These are phyloP conservation scores for Trididemnum clinides DNA, from an alignment of 23 tunicate genomes.

Conservation along the genomic window DNA sequence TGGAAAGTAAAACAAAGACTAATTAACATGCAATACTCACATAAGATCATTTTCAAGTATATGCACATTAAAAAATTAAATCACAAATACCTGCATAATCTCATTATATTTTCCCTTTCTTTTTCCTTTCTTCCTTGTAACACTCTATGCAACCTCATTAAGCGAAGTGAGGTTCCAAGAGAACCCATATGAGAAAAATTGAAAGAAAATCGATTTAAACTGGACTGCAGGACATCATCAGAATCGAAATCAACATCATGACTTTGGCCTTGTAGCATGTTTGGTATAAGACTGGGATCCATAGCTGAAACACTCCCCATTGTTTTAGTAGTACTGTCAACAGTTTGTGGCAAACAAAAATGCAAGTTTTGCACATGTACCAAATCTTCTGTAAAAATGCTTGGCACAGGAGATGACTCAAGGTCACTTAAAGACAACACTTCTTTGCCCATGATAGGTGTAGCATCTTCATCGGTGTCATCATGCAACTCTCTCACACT, in stretches of 20 bases:
- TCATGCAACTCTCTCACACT: neutral
- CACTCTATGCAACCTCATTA: neutral
- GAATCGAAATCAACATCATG: neutral
- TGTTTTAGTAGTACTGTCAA: neutral
- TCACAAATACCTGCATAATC: neutral
- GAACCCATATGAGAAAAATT: neutral
- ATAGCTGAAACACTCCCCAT: neutral
- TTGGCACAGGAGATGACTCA: neutral
- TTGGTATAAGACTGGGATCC: neutral
- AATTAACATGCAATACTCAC: neutral
- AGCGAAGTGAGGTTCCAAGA: neutral
- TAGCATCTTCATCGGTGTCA: neutral
- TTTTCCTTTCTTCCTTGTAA: neutral
- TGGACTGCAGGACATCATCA: neutral
- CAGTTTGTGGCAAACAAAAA: too few relatives aligned
- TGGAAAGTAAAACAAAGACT: neutral
- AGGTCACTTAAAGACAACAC: neutral
- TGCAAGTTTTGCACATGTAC: too few relatives aligned
- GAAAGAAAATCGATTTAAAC: neutral
- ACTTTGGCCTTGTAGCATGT: neutral
- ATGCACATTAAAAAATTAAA: neutral
- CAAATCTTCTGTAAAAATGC: neutral
- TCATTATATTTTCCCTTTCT: conserved; percentile 5
- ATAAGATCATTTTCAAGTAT: neutral
- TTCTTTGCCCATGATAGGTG: too few relatives aligned